A percentile compares a stretch with the other conserved stretches of the same genome.
Conservation (phyloP, 2,797 vertebrate genomes). For the Anguilla marmorata region DNA sequence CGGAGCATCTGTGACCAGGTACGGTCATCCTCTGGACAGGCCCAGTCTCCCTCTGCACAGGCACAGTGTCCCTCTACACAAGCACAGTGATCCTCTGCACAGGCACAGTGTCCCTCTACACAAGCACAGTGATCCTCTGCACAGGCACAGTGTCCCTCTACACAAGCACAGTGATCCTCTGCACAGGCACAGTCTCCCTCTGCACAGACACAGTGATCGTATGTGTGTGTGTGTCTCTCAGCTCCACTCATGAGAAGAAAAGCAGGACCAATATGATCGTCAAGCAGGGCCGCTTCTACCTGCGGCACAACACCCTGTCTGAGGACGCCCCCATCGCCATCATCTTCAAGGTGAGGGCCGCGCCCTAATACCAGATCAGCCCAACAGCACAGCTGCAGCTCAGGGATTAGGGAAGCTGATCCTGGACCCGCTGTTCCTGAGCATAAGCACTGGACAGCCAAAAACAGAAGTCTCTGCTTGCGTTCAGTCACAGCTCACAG, state of each 20-base stretch:
- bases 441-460: background rate
- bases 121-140: too few relatives aligned
- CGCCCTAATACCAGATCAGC: background rate
- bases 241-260: conserved; percentile 98
- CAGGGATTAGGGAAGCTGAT: background rate
- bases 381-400: background rate
- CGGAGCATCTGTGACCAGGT: conserved; percentile 98
- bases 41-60: background rate
- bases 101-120: background rate
- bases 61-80: too few relatives aligned
- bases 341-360: conserved; percentile 88
- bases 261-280: conserved; percentile 96
- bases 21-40: background rate
- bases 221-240: conserved; percentile 51
- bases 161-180: too few relatives aligned
- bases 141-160: too few relatives aligned
- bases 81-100: too few relatives aligned
- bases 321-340: conserved; percentile 97
- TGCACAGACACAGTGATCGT: too few relatives aligned
- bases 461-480: background rate
- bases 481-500: too few relatives aligned
- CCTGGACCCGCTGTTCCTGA: background rate
- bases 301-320: conserved; percentile 94
- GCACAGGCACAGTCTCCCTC: too few relatives aligned
- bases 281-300: conserved; percentile 93